Evolutionary conservation across 92 coral and sea anemone genomes (phyloP).

Genomic region (Zoanthus sansibaricus): DNA sequence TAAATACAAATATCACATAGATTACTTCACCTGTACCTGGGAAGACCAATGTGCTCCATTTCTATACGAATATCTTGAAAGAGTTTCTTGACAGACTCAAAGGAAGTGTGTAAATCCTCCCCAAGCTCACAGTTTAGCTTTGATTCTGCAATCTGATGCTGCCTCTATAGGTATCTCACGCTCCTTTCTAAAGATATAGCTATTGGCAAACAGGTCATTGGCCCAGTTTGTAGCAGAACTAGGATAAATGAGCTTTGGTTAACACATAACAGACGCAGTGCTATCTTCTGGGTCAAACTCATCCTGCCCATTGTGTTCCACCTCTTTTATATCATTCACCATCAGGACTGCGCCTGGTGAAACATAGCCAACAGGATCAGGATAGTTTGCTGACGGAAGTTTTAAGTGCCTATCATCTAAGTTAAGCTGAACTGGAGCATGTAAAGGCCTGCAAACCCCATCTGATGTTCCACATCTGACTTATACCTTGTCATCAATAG

Average conservation of each 20-base stretch:
- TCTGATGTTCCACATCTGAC: conserved; percentile 72
- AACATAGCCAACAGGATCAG: conserved; percentile 71
- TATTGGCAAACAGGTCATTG: conserved; percentile 49
- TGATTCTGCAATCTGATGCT: conserved; percentile 20
- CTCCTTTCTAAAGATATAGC: conserved; percentile 45
- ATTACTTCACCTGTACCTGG: conserved; percentile 51
- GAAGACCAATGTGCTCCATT: conserved; percentile 38
- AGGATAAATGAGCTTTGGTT: conserved; percentile 59
- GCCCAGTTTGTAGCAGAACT: conserved; percentile 19
- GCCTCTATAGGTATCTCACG: conserved; percentile 46
- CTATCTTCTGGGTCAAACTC: conserved; percentile 48
- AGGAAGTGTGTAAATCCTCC: background rate
- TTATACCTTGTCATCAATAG: conserved; percentile 63
- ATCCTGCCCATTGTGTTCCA: conserved; percentile 55
- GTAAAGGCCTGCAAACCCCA: conserved; percentile 70
- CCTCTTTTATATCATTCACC: conserved; percentile 65
- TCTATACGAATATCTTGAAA: background rate
- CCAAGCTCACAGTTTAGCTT: conserved; percentile 41
- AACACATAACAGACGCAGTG: conserved; percentile 55
- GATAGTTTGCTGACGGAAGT: conserved; percentile 67
- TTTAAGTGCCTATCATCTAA: conserved; percentile 46
- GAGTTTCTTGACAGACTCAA: background rate
- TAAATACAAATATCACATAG: background rate
- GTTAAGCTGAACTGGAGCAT: conserved; percentile 53
- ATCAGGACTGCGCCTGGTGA: conserved; percentile 61